Conservation (phyloP, 2,797 vertebrate genomes). For the Coranthus polyacanthus region DNA sequence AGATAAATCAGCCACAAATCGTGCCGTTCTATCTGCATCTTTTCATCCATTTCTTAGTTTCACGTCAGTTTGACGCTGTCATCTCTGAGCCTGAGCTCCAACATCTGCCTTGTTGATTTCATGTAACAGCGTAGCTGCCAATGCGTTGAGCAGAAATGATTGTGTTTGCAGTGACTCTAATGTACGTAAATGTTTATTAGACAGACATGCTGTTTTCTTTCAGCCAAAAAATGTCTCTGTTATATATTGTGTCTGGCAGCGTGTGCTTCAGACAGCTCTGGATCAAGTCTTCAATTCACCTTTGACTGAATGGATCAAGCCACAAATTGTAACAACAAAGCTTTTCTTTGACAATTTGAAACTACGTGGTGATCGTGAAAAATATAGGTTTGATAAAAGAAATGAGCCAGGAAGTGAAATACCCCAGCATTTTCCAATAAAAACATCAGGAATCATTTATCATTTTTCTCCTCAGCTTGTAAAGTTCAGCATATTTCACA, state of each 20-base stretch:
- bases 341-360: constrained; percentile 34
- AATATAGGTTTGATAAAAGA: constrained; percentile 59
- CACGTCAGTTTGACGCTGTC: constrained; percentile 10
- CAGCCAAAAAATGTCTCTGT: constrained; percentile 9
- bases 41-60: constrained; percentile 1
- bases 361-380: constrained; percentile 6
- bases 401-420: constrained; percentile 49
- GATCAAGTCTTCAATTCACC: constrained; percentile 45
- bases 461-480: constrained; percentile 23
- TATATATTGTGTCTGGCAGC: constrained; percentile 9
- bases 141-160: constrained; percentile 23
- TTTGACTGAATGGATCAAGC: constrained; percentile 48
- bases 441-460: constrained; percentile 70
- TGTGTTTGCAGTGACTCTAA: constrained; percentile 38
- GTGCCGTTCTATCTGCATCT: neutral
- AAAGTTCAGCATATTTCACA: constrained; percentile 45
- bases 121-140: constrained; percentile 28
- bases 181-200: constrained; percentile 53
- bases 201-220: constrained; percentile 19
- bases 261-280: constrained; percentile 16
- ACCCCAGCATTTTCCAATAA: constrained; percentile 49
- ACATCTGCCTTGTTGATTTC: no score
- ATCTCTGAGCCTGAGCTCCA: no score
- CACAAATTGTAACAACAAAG: constrained; percentile 50
- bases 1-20: no score